phyloP scores from a whole-genome alignment of 2,113 vertebrate genomes.

The Ceyx margarethae region DNA sequence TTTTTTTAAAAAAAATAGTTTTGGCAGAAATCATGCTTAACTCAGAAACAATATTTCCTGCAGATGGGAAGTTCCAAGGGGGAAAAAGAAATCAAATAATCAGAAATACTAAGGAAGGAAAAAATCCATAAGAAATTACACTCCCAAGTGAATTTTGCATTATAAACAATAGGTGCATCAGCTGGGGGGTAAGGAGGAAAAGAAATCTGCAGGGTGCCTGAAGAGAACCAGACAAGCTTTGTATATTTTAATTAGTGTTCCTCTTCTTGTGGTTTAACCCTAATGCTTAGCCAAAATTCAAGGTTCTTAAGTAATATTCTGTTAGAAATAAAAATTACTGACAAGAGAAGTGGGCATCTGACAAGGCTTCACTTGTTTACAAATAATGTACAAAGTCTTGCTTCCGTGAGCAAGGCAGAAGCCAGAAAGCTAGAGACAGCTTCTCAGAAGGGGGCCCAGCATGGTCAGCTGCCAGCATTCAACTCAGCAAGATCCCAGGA shows the following conservation, averaged over 20 bases:
- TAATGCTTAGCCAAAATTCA: background rate
- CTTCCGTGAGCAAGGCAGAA: background rate
- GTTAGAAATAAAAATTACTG: background rate
- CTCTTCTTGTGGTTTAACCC: background rate
- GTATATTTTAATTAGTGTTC: background rate
- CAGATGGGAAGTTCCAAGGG: background rate
- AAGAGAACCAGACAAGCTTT: background rate
- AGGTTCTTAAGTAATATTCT: background rate
- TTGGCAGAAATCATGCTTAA: background rate
- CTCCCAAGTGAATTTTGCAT: background rate
- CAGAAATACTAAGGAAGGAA: background rate
- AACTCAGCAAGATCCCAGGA: background rate
- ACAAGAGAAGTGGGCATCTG: background rate
- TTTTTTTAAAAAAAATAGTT: background rate
- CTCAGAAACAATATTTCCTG: background rate
- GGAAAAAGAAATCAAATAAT: background rate
- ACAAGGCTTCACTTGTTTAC: background rate
- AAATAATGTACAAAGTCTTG: background rate
- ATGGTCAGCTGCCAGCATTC: accelerated
- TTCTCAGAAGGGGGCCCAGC: background rate
- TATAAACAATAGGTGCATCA: background rate
- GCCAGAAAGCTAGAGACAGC: conserved; percentile 1
- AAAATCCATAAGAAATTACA: background rate
- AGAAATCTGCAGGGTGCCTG: background rate
- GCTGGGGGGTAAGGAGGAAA: background rate